A percentile compares a stretch with the other conserved stretches of the same genome.
phyloP scores from a whole-genome alignment of 2,797 vertebrate genomes.

The Pseudocheirus occidentalis region DNA sequence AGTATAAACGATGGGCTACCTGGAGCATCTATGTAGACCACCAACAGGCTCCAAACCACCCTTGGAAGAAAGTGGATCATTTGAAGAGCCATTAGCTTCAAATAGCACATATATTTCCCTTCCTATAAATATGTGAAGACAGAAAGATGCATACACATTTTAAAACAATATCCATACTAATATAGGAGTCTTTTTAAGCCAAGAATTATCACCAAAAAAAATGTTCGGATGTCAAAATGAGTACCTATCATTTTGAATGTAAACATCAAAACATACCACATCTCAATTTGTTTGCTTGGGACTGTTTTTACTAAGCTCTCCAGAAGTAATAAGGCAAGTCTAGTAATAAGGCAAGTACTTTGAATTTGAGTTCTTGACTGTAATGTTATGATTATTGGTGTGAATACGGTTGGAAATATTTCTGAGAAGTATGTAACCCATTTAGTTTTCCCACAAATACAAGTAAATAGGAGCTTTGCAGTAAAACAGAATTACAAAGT shows the following conservation, averaged over 20 bases:
- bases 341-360: background rate
- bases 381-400: background rate
- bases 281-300: background rate
- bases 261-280: background rate
- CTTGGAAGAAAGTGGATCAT: background rate
- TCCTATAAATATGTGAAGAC: background rate
- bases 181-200: background rate
- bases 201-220: slow-evolving; percentile 2
- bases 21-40: background rate
- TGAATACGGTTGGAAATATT: background rate
- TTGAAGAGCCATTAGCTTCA: background rate
- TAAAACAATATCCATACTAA: background rate
- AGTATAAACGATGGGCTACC: background rate
- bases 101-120: background rate
- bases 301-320: background rate
- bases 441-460: background rate
- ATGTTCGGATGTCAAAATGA: background rate
- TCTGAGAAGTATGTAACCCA: background rate
- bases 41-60: background rate
- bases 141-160: background rate
- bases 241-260: background rate
- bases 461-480: background rate
- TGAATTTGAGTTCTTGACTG: background rate
- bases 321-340: background rate
- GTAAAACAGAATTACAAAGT: background rate